phyloP scores from a whole-genome alignment of 2,113 vertebrate genomes.

The Erythrocercus mccallii region DNA sequence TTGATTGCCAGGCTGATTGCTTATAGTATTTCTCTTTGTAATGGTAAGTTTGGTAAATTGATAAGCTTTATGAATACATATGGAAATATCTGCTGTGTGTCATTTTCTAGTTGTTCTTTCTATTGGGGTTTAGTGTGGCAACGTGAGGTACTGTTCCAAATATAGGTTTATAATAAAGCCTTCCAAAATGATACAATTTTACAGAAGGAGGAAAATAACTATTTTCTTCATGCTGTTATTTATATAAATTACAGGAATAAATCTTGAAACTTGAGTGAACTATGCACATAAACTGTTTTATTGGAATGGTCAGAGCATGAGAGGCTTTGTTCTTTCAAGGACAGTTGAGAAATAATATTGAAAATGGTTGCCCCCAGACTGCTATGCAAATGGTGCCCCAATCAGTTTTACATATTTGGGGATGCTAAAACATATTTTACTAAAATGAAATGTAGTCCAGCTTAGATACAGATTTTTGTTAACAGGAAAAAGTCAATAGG shows the following conservation, averaged over 20 bases:
- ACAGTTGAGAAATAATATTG: not conserved
- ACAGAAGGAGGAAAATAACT: not conserved
- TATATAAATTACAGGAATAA: not conserved
- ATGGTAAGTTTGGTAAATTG: not conserved
- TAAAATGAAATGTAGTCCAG: not conserved
- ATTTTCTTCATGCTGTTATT: not conserved
- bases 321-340: not conserved
- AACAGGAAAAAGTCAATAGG: not conserved
- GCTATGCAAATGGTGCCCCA: not conserved
- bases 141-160: not conserved
- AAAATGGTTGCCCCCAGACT: not conserved
- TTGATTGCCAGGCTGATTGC: not conserved
- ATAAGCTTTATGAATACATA: not conserved
- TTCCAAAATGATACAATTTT: accelerated
- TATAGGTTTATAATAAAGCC: not conserved
- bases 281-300: not conserved
- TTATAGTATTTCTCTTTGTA: not conserved
- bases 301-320: not conserved
- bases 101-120: not conserved
- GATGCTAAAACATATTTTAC: not conserved
- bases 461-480: not conserved
- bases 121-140: not conserved
- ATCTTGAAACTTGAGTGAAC: not conserved
- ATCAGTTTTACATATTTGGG: not conserved
- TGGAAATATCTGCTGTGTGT: not conserved